phyloP scores from a whole-genome alignment of 1,140 invertebrate species.

The Myzus persicae region DNA sequence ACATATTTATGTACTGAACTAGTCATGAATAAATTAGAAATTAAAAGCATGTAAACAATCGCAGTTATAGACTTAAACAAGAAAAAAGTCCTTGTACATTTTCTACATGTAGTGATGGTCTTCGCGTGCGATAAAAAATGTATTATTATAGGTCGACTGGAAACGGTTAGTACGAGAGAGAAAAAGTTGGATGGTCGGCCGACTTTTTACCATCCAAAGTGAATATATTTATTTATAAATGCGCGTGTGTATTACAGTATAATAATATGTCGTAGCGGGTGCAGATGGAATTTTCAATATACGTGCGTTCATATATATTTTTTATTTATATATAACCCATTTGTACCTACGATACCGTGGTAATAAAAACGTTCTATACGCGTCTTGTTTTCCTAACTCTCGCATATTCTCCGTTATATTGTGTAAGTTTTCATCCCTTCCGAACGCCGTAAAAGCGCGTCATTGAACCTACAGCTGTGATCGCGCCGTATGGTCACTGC shows the following conservation, averaged over 20 bases:
- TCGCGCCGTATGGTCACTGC: too few species aligned
- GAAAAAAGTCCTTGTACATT: not conserved
- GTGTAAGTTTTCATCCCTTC: not conserved
- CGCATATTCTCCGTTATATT: not conserved
- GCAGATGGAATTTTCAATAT: not conserved
- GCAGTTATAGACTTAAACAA: not conserved
- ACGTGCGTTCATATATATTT: not conserved
- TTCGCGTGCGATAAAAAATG: not conserved
- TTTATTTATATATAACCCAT: not conserved
- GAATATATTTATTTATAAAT: not conserved
- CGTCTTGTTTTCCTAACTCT: not conserved
- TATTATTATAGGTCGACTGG: not conserved
- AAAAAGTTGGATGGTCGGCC: not conserved
- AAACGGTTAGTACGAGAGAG: not conserved
- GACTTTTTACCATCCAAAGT: not conserved
- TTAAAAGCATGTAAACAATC: conserved; percentile 14
- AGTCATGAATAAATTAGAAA: conserved; percentile 11
- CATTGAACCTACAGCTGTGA: too few species aligned
- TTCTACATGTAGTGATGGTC: not conserved
- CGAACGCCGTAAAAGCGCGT: not conserved
- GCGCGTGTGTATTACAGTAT: not conserved
- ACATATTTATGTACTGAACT: not conserved
- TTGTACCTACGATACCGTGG: not conserved
- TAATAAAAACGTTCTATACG: not conserved
- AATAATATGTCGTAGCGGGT: not conserved